These are phyloP conservation scores for Myotis daubentonii DNA, from an alignment of 2,797 vertebrate species.

Conservation along the genomic window DNA sequence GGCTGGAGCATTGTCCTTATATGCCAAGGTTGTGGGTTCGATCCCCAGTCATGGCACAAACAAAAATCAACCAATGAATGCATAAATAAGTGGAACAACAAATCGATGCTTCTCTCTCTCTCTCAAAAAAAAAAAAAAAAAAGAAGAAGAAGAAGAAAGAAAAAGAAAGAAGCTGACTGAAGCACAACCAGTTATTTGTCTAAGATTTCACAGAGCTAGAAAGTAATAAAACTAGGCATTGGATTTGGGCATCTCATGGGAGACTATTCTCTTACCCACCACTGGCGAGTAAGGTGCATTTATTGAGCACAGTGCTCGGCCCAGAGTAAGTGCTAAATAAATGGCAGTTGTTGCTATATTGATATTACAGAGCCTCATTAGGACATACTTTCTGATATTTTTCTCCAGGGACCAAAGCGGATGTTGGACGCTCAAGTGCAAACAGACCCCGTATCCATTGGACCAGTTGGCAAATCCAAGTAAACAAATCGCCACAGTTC, in stretches of 20 bases:
- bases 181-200: not conserved
- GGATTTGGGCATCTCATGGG: rapidly evolving
- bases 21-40: not conserved
- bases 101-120: not conserved
- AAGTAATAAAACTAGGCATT: rapidly evolving
- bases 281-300: rapidly evolving
- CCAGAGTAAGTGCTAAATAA: not conserved
- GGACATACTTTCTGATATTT: not conserved
- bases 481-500: constrained; percentile 84
- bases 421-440: constrained; percentile 94
- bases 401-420: constrained; percentile 92
- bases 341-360: not conserved
- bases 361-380: not conserved
- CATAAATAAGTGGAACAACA: not conserved
- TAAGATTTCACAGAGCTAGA: not conserved
- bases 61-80: not conserved
- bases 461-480: constrained; percentile 93
- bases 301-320: not conserved
- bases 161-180: not conserved
- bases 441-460: constrained; percentile 90
- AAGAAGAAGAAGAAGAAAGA: too few relatives aligned
- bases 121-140: too few relatives aligned
- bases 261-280: not conserved
- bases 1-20: not conserved
- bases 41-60: not conserved